Base-by-base conservation (phyloP, 2,888 invertebrate species). In the Timema podura region DNA sequence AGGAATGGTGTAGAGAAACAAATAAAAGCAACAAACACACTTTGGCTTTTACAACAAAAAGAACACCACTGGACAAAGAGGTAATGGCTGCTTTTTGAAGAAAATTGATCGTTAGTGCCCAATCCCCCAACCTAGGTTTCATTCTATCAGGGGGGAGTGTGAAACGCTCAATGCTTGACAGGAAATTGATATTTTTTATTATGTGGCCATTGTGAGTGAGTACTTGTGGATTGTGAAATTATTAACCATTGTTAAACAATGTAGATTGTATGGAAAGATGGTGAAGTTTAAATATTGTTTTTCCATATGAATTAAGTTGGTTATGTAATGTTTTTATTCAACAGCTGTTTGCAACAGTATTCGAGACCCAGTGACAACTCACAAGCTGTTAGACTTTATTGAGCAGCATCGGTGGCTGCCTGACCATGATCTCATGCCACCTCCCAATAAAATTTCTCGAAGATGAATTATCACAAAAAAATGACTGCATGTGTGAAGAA, bases 331-430 rank as follows among this genome's bases (percentile, higher is more conserved):
- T 49, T 74, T 73, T 75, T 74, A 69, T 74, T 71, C 85, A 86
- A 16, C 81, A 91, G 93, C 93, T 75, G 96, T 98, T 54, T 88
- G 87, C 77, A 86, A 90, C 68, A 94, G 92, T 79, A 97, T 98
- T 79, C 80, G 81, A 54, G 81, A 89, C 76, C 98, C 98, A 0
- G 90, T 98, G 2, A 96, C 96, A 0, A 91, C 91, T 80, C 91
- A 95, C 72, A 83, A 84, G 71, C 85, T 98, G 11, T 81, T 96
- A 64, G 85, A 90, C 67, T 92, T 83, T 80, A 94, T 95, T 75
- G 85, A 88, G 45, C 82, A 81, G 10, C 82, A 87, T 72, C 83
- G 89, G 72, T 93, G 76, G 75, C 73, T 75, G 65, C 74, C 65
- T 8, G 88, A 90, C 75, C 90, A 91, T 76, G 80, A 85, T 0